A percentile compares a stretch with the other conserved stretches of the same genome.
Evolutionary conservation across 2,113 vertebrate species (phyloP).

Genomic region (Azemiops feae): DNA sequence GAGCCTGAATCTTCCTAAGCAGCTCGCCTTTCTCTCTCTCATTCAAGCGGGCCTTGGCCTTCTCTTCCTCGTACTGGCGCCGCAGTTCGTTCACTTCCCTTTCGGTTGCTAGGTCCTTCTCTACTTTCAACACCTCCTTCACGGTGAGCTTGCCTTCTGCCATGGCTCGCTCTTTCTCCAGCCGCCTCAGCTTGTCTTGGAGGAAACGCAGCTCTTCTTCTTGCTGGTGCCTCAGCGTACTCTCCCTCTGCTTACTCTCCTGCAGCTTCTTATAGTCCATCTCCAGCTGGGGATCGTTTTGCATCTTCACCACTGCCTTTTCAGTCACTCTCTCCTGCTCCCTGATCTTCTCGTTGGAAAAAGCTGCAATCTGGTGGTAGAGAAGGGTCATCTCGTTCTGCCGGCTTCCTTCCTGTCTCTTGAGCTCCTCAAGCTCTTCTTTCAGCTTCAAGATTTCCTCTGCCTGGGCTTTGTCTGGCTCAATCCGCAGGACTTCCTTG

Average conservation of each 20-base stretch:
- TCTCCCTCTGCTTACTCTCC: conserved; percentile 80
- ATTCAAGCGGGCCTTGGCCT: conserved; percentile 73
- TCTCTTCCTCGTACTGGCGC: conserved; percentile 86
- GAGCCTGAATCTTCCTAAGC: conserved; percentile 81
- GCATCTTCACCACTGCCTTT: conserved; percentile 90
- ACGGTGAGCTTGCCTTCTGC: conserved; percentile 93
- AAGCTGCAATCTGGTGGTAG: conserved; percentile 78
- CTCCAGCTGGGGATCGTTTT: conserved; percentile 91
- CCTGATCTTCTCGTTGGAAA: conserved; percentile 82
- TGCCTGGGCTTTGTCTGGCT: conserved; percentile 86
- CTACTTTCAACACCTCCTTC: conserved; percentile 93
- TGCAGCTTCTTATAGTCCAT: conserved; percentile 80
- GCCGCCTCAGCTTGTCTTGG: conserved; percentile 83
- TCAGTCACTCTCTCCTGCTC: conserved; percentile 87
- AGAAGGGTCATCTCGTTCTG: conserved; percentile 83
- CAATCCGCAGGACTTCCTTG: conserved; percentile 94
- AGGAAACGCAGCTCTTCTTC: conserved; percentile 90
- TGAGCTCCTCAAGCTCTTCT: conserved; percentile 86
- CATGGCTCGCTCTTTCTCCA: conserved; percentile 92
- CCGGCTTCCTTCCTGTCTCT: conserved; percentile 80
- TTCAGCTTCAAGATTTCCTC: conserved; percentile 84
- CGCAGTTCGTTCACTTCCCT: conserved; percentile 85
- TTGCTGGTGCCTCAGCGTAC: conserved; percentile 72
- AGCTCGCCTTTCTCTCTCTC: conserved; percentile 85
- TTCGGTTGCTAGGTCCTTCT: conserved; percentile 84